These are phyloP conservation scores for Priapulus caudatus DNA, from an alignment of 2,888 invertebrate genomes.

Conservation along the genomic window DNA sequence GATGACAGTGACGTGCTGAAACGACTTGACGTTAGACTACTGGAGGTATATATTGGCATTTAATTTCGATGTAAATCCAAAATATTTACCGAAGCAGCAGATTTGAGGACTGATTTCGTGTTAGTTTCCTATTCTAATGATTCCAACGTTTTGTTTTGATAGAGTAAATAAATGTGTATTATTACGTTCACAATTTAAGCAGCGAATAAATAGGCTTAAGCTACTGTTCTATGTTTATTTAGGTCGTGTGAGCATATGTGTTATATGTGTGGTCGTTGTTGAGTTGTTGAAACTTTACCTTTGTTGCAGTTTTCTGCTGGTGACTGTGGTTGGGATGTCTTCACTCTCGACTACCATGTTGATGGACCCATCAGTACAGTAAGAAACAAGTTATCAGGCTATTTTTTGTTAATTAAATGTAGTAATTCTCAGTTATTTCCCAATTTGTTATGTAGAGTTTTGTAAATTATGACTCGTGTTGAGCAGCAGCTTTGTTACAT, in stretches of 20 bases:
- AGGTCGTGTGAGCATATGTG: too few relatives aligned
- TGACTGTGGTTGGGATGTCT: conserved; percentile 81
- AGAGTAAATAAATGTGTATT: too few relatives aligned
- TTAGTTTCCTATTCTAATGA: conserved; percentile 5
- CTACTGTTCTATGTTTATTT: neutral
- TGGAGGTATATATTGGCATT: conserved; percentile 38
- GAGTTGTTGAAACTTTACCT: conserved; percentile 2
- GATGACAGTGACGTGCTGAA: conserved; percentile 81
- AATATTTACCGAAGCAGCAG: too few relatives aligned
- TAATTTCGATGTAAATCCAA: conserved; percentile 2
- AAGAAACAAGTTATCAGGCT: conserved; percentile 25
- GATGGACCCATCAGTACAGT: conserved; percentile 79
- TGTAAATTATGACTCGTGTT: too few relatives aligned
- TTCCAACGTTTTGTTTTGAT: conserved; percentile 2
- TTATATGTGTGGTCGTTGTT: neutral
- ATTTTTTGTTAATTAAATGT: conserved; percentile 6
- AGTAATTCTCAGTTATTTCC: too few relatives aligned
- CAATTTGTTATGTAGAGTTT: too few relatives aligned
- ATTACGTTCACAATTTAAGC: too few relatives aligned
- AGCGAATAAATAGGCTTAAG: neutral
- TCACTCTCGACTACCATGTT: conserved; percentile 70
- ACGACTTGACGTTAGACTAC: conserved; percentile 66
- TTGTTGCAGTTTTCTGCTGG: conserved; percentile 45
- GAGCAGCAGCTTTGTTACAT: too few relatives aligned
- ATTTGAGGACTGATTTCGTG: conserved; percentile 7